Evolutionary conservation across 2,888 invertebrate species (phyloP).

Genomic region (Pimpla rufipes): DNA sequence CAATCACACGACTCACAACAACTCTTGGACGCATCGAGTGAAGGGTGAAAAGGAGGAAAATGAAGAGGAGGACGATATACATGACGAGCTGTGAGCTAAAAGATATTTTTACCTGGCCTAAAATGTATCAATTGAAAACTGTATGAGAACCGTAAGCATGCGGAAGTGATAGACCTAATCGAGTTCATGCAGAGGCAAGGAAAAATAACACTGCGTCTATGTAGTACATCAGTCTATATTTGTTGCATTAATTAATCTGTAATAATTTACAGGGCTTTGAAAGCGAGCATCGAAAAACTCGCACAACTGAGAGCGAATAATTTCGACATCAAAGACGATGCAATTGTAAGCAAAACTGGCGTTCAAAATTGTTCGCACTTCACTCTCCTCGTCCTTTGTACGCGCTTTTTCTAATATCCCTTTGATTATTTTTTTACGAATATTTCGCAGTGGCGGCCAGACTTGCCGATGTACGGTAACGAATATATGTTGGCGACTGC

Average conservation of each 20-base stretch:
- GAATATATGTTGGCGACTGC: conserved; percentile 59
- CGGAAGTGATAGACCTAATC: too few species aligned
- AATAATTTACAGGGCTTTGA: conserved; percentile 41
- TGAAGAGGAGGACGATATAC: conserved; percentile 46
- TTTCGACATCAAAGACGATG: conserved; percentile 66
- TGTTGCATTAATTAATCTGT: conserved; percentile 10
- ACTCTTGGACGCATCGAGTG: not conserved
- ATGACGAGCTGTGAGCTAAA: conserved; percentile 53
- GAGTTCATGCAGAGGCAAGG: not conserved
- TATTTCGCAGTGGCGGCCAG: conserved; percentile 69
- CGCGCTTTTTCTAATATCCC: conserved; percentile 11
- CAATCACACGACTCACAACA: conserved; percentile 7
- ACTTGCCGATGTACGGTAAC: conserved; percentile 68
- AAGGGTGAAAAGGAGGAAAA: conserved; percentile 32
- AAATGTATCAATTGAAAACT: not conserved
- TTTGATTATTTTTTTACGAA: not conserved
- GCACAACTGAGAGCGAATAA: conserved; percentile 61
- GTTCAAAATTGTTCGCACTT: not conserved
- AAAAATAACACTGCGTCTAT: conserved; percentile 3
- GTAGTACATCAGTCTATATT: not conserved
- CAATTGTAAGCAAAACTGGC: conserved; percentile 63
- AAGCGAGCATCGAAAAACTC: conserved; percentile 53
- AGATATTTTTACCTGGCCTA: not conserved
- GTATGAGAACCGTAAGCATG: too few species aligned
- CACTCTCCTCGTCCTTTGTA: not conserved